A percentile compares a stretch with the other conserved stretches of the same genome.
phyloP scores from a whole-genome alignment of 2,888 invertebrate genomes.

The Drosophila anceps region DNA sequence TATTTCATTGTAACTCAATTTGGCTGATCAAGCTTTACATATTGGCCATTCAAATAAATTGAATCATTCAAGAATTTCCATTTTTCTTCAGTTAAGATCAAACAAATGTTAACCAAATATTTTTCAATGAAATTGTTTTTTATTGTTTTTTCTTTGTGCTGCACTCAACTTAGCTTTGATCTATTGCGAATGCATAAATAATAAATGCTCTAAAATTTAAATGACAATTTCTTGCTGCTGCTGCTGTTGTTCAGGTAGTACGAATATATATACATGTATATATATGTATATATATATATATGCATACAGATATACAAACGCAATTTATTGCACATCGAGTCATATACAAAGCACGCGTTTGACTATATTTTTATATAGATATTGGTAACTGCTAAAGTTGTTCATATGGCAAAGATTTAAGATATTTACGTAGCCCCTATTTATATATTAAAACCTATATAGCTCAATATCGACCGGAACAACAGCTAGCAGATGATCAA shows the following conservation, averaged over 20 bases:
- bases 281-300: slow-evolving; percentile 9
- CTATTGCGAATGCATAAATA: slow-evolving; percentile 29
- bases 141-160: slow-evolving; percentile 35
- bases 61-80: too few species aligned
- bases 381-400: slow-evolving; percentile 32
- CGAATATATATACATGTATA: neutral
- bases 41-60: too few species aligned
- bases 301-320: neutral
- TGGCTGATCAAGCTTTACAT: neutral
- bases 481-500: slow-evolving; percentile 17
- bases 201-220: slow-evolving; percentile 50
- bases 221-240: slow-evolving; percentile 16
- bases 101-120: neutral
- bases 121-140: slow-evolving; percentile 31
- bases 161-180: slow-evolving; percentile 25
- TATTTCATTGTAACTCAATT: neutral
- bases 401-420: slow-evolving; percentile 48
- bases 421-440: slow-evolving; percentile 20
- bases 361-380: slow-evolving; percentile 19
- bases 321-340: slow-evolving; percentile 40
- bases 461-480: slow-evolving; percentile 4
- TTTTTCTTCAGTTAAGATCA: neutral
- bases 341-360: slow-evolving; percentile 20
- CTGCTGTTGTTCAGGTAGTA: slow-evolving; percentile 19
- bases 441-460: slow-evolving; percentile 21